Evolutionary conservation across 1,140 invertebrate species (phyloP).

Genomic region (Heliconius nattereri): DNA sequence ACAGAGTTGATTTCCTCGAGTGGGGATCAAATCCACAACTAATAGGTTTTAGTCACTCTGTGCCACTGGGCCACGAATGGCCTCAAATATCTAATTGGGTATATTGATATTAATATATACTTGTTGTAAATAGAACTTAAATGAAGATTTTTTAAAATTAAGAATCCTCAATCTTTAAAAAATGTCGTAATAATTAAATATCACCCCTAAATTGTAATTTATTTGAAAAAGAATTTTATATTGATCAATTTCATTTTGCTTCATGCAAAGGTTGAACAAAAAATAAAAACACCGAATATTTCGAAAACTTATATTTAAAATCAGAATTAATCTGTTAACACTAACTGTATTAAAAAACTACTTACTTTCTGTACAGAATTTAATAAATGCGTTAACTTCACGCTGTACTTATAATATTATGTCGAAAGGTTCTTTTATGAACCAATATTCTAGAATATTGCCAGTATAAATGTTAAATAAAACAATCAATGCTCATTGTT

Average conservation of each 20-base stretch:
- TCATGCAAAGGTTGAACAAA: slow-evolving; percentile 2
- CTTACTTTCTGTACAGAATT: slow-evolving; percentile 49
- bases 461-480: slow-evolving; percentile 31
- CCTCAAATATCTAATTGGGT: too few species aligned
- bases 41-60: too few species aligned
- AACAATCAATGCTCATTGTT: slow-evolving; percentile 20
- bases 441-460: slow-evolving; percentile 33
- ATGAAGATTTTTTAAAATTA: too few species aligned
- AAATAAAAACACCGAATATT: slow-evolving; percentile 32
- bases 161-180: too few species aligned
- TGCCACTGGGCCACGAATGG: too few species aligned
- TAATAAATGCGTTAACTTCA: slow-evolving; percentile 43
- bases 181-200: too few species aligned
- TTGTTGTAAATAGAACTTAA: too few species aligned
- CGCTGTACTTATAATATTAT: slow-evolving; percentile 40
- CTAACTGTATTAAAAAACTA: slow-evolving; percentile 50
- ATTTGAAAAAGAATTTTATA: background rate
- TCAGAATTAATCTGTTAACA: slow-evolving; percentile 59
- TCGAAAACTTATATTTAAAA: slow-evolving; percentile 59
- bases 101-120: too few species aligned
- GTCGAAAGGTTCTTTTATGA: slow-evolving; percentile 23
- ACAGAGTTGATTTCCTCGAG: too few species aligned
- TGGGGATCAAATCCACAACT: too few species aligned
- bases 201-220: background rate
- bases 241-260: background rate